phyloP scores from a whole-genome alignment of 2,113 vertebrate genomes.

The Platichthys stellatus region DNA sequence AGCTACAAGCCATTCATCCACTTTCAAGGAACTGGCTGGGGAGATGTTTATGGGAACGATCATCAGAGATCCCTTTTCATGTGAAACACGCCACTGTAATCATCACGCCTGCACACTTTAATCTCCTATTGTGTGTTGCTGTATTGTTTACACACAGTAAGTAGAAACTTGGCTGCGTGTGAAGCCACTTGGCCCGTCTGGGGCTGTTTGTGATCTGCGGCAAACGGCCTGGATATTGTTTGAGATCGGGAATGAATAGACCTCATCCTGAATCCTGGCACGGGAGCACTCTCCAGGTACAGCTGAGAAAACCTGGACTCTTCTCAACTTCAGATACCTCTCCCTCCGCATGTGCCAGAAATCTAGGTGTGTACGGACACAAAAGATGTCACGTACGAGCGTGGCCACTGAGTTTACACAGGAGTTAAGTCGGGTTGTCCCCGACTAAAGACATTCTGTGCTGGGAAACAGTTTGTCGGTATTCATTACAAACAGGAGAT shows the following conservation, averaged over 20 bases:
- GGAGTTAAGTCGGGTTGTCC: background rate
- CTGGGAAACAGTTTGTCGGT: too few species aligned
- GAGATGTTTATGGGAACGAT: background rate
- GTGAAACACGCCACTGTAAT: slow-evolving; percentile 30
- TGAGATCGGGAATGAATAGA: slow-evolving; percentile 63
- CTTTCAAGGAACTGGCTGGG: background rate
- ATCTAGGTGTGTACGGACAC: slow-evolving; percentile 62
- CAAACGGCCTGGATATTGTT: slow-evolving; percentile 62
- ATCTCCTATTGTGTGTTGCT: slow-evolving; percentile 48
- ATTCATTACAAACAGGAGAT: too few species aligned
- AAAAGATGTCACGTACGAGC: slow-evolving; percentile 56
- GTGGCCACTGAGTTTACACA: slow-evolving; percentile 59
- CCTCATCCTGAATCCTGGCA: slow-evolving; percentile 66
- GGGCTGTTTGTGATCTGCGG: slow-evolving; percentile 49
- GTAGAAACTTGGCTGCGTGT: slow-evolving; percentile 67
- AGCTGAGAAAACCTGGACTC: slow-evolving; percentile 63
- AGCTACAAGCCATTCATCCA: background rate
- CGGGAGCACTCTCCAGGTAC: slow-evolving; percentile 70
- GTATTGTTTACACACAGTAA: slow-evolving; percentile 60
- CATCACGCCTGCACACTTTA: slow-evolving; percentile 38
- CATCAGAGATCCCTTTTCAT: slow-evolving; percentile 22
- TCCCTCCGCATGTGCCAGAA: slow-evolving; percentile 52
- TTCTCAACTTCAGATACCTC: slow-evolving; percentile 64
- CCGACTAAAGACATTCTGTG: too few species aligned
- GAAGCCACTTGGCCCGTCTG: slow-evolving; percentile 50